Evolutionary conservation across 92 coral and sea anemone species (phyloP).

Genomic region (Porites rus): DNA sequence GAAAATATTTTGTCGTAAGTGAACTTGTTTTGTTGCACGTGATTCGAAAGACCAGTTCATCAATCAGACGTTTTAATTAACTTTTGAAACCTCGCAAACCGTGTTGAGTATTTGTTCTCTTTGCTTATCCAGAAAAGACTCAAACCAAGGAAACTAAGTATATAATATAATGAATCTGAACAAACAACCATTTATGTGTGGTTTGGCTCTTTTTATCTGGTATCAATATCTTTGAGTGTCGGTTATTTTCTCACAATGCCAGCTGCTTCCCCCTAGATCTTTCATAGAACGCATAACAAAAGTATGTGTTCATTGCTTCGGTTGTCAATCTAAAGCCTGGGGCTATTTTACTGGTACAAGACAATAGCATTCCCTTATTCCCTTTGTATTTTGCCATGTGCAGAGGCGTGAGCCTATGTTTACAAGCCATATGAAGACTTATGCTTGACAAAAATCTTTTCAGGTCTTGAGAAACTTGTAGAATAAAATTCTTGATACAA

Average conservation of each 20-base stretch:
- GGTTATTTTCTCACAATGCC: slow-evolving; percentile 1
- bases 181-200: neutral
- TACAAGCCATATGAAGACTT: slow-evolving; percentile 30
- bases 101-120: neutral
- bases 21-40: slow-evolving; percentile 7
- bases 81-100: neutral
- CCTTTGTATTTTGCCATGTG: slow-evolving; percentile 45
- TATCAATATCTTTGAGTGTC: neutral
- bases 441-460: neutral
- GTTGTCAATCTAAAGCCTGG: slow-evolving; percentile 7
- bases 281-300: slow-evolving; percentile 17
- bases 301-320: slow-evolving; percentile 20
- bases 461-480: neutral
- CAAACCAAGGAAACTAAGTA: neutral
- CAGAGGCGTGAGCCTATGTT: slow-evolving; percentile 19
- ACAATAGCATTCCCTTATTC: slow-evolving; percentile 10
- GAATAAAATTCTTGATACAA: neutral
- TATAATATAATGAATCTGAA: neutral
- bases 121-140: neutral
- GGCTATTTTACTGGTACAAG: slow-evolving; percentile 6
- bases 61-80: neutral
- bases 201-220: neutral
- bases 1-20: neutral
- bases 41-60: slow-evolving; percentile 1
- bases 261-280: slow-evolving; percentile 23